Base-by-base conservation (phyloP, 2,797 vertebrate species). In the Apogon talboti region DNA sequence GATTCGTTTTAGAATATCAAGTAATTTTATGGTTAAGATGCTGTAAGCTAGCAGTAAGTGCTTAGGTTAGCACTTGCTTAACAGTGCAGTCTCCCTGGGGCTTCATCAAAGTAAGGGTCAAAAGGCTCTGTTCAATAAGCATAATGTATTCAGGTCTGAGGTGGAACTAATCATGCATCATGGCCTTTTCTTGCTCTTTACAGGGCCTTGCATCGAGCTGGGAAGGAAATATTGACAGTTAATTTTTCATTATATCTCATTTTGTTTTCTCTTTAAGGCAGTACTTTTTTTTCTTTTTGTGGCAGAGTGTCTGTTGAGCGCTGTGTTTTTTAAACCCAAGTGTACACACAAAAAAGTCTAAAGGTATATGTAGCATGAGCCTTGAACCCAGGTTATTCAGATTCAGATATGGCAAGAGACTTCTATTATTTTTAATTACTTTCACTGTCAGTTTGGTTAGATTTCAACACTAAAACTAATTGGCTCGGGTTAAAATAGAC, bases 41-140 rank as follows among this genome's bases (percentile, higher is more conserved):
- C 74, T 56, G 71, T 62, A 46, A 74, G 67, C 71, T 56, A 50
- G 66, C 68, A 51, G 71, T 52, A 79, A 85, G 61, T 72, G 81
- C 84, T 82, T 69, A 64, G 60, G 54, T 74, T 66, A 51, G 84
- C 81, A 70, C 40, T 60, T 51, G 44, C 61, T 74, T 40, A 35
- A 15, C 48, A 43, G 51, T 13, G 35, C 69, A 46, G 24, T 45
- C 59, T 66, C 49, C 70, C 59, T 7, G 52, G 9, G 35, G 65
- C 67, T 42, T 21, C 64, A 21, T 1, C 8, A 37, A 56, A 44
- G 65, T 8, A 4, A 13, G 47, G 79, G 74, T 83, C 77, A 81
- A 42, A 65, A 49, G 54, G 60, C 59, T 69, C n/a, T 21, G 46
- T 47, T 63, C 55, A 44, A 18, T 43, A 16, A 61, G 30, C 13